Evolutionary conservation across 2,797 vertebrate species (phyloP), one percentile per base, ranked within the genome.

Genomic region (Acanthurus tractus): DNA sequence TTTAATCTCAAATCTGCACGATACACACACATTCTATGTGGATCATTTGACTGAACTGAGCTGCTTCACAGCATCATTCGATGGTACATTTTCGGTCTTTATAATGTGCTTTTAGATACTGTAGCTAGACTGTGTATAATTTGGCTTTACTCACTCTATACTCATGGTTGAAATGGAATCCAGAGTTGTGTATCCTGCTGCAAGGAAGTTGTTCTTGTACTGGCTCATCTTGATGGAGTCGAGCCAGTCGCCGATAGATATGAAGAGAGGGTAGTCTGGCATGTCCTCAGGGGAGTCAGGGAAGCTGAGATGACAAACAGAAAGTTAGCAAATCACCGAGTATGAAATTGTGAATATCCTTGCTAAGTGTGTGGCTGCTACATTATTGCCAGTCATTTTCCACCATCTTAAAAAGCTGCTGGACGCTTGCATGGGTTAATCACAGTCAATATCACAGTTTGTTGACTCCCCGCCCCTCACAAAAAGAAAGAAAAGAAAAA

Each of bases 191-290:
- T 97, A 98, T 84, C 98, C 98, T 62, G 97, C 96, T 83, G 97
- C 96, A 88, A 99, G 96, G 94, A 99, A 99, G 93, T 97, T 98
- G 93, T 94, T 98, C 92, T 98, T 99, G 89, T 99, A 99, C 88
- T 99, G 98, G 92, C 96, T 97, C 98, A 99, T 99, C 94, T 99
- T 99, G 92, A 99, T 99, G 80, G 98, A 99, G 92, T 99, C 98
- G 62, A 99, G 95, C 98, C 98, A 99, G 92, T 99, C 98, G 59
- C 96, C 96, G 6, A 99, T 97, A 71, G 98, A 98, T 94, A 99
- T 97, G 93, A 98, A 98, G 76, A 99, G 92, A 70, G 95, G 95
- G 76, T 96, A 95, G 82, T 95, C 94, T 25, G 93, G 91, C 88
- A 95, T 88, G 64, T 94, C 95, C 45, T 94, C 95, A 3, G 94